Evolutionary conservation across 2,797 vertebrate genomes (phyloP), one percentile per base, ranked within the genome.

Genomic region (Galago senegalensis): DNA sequence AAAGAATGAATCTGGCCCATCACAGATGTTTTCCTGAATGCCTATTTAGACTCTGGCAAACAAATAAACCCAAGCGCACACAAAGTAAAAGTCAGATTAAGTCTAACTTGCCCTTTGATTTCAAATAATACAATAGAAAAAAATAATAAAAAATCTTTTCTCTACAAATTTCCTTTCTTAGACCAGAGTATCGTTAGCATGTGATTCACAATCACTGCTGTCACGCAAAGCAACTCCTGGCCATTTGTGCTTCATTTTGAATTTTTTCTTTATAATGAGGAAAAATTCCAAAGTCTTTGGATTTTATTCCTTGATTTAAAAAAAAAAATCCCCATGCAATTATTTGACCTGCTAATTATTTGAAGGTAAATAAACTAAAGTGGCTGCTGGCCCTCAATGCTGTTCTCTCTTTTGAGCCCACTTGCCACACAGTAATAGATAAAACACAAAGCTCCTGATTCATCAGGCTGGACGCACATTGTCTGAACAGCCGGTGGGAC

Each of bases 1-100:
- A 95, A 82, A 79, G 70, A 97, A 95, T 37, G 92, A 95, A 82
- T 77, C 85, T 83, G 25, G 3, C 72, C 69, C 25, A 96, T 94
- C 90, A 70, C 73, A 93, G 89, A 61, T 17, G 67, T 97, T 96
- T 73, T 96, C 72, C 97, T 97, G 92, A 94, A 95, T 85, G 95
- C 63, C 92, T 90, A 8, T 46, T 34, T 34, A 29, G 89, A 96
- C 77, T 77, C 72, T 10, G 94, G 83, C 43, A 93, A 87, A 76
- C 87, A 93, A 91, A 96, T n/a, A 87, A 76, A 87, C 27, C 23
- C 29, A 25, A 82, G 97, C 65, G n/a, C 20, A 94, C 12, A 40
- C n/a, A 94, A 96, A 97, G 80, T 96, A 40, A 95, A 93, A 89
- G 75, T 37, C 87, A 82, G 43, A 96, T 97, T 60, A 96, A 29